phyloP scores from a whole-genome alignment of 2,113 vertebrate genomes.

The Columba janthina region DNA sequence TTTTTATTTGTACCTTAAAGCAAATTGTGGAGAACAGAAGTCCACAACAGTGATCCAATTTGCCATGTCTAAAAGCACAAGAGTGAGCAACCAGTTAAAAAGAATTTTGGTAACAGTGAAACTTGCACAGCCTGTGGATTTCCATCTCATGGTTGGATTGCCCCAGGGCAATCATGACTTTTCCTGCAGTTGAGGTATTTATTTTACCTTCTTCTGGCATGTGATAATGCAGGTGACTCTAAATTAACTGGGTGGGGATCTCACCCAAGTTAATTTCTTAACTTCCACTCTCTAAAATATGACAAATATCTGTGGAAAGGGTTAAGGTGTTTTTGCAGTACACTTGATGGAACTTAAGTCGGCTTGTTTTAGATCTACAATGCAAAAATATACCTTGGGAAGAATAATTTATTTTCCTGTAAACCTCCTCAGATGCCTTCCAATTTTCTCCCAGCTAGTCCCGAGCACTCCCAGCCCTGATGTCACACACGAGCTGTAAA shows the following conservation, averaged over 20 bases:
- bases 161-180: background rate
- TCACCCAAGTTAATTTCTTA: background rate
- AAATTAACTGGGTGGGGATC: background rate
- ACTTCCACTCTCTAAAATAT: background rate
- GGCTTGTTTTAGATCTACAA: background rate
- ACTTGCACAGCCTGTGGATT: background rate
- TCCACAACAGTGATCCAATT: background rate
- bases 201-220: background rate
- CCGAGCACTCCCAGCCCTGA: background rate
- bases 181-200: background rate
- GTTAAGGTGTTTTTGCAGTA: background rate
- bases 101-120: background rate
- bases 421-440: background rate
- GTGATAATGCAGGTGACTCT: background rate
- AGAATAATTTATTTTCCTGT: background rate
- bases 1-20: background rate
- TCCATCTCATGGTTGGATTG: background rate
- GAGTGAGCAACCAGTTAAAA: background rate
- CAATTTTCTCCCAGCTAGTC: background rate
- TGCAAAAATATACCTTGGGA: fast-evolving
- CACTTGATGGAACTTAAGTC: background rate
- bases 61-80: background rate
- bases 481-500: background rate
- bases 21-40: background rate
- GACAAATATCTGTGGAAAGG: background rate